Base-by-base conservation (phyloP, 2,113 vertebrate genomes). In the Falcunculus frontatus region DNA sequence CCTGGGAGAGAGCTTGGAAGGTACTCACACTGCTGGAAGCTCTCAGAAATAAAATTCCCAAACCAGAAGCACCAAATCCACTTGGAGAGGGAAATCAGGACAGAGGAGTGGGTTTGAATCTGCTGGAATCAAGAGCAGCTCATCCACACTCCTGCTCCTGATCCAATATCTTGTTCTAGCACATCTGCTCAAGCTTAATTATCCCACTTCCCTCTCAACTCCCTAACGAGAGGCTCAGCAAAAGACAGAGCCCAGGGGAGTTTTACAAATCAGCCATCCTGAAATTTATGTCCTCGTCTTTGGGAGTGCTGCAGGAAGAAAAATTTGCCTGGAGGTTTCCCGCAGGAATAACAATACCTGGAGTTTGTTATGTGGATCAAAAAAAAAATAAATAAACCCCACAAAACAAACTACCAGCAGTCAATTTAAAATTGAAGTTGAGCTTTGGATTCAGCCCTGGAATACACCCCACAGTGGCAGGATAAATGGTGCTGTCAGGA, bases 221-320 rank as follows among this genome's bases (percentile, higher is more conserved):
- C 41, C 85, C 65, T 70, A 57, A 74, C 2, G 30, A 93, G 86
- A 78, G 32, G 69, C 74, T 41, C 70, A 82, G 76, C 64, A 57
- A 32, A 29, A 42, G 77, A 35, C 63, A 59, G 78, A 79, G 82
- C 91, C 53, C 70, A 46, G 29, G 65, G 90, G 55, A 55, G 15
- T 4, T 62, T 14, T 23, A 55, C n/a, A 56, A 44, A 92, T 60
- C 30, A 68, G 50, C 85, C 75, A 73, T 47, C 83, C 76, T 72
- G 2, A 3, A 70, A 49, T 73, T 76, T 8, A 73, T 2, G 10
- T 27, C 85, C 85, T 13, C 0, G 0, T 0, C 1, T 55, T 72
- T 33, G 32, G 4, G 37, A 52, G 13, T 60, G 80, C 80, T 39
- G 39, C 73, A 33, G 78, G 52, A 39, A 83, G 26, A 3, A 93